Evolutionary conservation across 2,797 vertebrate genomes (phyloP).

Genomic region (Sternotherus odoratus): DNA sequence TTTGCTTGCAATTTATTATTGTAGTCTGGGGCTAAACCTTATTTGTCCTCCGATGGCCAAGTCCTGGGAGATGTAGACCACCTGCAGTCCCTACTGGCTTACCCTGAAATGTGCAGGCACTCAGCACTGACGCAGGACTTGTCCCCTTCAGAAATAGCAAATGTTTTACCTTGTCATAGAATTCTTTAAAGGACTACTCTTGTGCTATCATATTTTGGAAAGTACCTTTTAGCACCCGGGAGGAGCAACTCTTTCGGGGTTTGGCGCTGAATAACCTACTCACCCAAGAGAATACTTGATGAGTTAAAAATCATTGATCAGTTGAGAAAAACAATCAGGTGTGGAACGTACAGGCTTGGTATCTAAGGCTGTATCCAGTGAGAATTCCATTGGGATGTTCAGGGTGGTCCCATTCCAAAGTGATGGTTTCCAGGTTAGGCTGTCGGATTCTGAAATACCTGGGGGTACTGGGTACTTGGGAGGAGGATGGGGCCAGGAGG

Average conservation of each 20-base stretch:
- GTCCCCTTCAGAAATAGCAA: not conserved
- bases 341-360: slow-evolving; percentile 86
- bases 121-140: not conserved
- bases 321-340: not conserved
- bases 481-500: slow-evolving; percentile 63
- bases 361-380: slow-evolving; percentile 91
- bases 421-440: slow-evolving; percentile 86
- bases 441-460: slow-evolving; percentile 90
- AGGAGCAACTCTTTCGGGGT: not conserved
- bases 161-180: not conserved
- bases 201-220: not conserved
- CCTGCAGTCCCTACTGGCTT: accelerated
- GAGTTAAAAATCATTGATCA: not conserved
- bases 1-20: accelerated
- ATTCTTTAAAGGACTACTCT: accelerated
- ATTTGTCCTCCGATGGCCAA: accelerated
- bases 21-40: not conserved
- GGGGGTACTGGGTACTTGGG: slow-evolving; percentile 91
- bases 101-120: not conserved
- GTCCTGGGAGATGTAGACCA: not conserved
- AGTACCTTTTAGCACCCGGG: not conserved
- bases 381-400: slow-evolving; percentile 93
- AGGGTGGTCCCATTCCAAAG: slow-evolving; percentile 93
- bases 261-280: not conserved
- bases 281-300: not conserved